Conservation (phyloP, 2,797 vertebrate genomes). For the Peromyscus nudipes region DNA sequence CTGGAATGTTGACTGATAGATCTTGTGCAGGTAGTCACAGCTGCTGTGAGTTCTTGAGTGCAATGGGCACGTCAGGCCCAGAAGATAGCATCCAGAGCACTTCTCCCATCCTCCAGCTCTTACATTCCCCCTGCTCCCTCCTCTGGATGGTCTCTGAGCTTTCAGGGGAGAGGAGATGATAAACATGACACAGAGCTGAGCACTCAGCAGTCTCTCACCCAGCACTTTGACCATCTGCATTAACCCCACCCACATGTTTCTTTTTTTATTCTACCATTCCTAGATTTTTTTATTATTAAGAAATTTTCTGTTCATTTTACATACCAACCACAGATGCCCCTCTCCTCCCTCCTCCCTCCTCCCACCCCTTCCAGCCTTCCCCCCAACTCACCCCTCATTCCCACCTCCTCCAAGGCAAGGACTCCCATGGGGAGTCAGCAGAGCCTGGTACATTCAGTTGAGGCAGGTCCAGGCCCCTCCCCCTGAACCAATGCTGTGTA, state of each 20-base stretch:
- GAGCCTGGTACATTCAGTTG: too few species aligned
- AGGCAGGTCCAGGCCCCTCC: too few species aligned
- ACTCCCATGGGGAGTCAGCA: too few species aligned
- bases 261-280: too few species aligned
- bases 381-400: too few species aligned
- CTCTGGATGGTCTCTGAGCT: background rate
- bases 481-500: too few species aligned
- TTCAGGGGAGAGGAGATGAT: background rate
- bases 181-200: background rate
- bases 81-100: background rate
- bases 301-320: too few species aligned
- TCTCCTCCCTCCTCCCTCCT: too few species aligned
- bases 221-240: background rate
- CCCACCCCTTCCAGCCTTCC: too few species aligned
- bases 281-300: too few species aligned
- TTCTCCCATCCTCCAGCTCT: background rate
- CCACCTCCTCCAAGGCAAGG: too few species aligned
- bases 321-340: too few species aligned
- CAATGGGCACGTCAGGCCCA: background rate
- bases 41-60: background rate
- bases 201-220: background rate
- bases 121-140: background rate
- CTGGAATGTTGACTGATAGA: background rate
- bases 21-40: background rate
- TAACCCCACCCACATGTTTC: background rate